These are phyloP conservation scores for Girardia tigrina DNA, from an alignment of 2,888 invertebrate genomes.

Conservation along the genomic window DNA sequence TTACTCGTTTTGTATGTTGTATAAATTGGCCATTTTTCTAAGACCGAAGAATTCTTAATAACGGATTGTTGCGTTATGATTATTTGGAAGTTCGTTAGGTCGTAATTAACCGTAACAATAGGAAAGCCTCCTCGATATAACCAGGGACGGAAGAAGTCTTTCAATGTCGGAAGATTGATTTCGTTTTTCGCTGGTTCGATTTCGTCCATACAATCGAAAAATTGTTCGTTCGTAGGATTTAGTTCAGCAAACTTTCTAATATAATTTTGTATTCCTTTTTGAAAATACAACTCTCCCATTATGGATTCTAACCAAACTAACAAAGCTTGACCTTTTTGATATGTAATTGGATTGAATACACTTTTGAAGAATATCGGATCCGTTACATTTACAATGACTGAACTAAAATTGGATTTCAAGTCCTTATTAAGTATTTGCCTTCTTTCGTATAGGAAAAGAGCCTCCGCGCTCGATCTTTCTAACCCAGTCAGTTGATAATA, in stretches of 20 bases:
- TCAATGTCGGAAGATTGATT: neutral
- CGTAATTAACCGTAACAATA: neutral
- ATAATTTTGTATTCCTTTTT: neutral
- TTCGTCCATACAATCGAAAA: neutral
- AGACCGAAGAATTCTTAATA: neutral
- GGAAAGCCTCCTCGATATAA: neutral
- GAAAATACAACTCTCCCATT: neutral
- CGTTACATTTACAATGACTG: neutral
- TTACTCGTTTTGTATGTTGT: neutral
- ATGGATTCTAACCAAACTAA: neutral
- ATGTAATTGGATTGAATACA: neutral
- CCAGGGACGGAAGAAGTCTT: neutral
- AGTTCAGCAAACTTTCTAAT: neutral
- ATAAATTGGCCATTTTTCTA: neutral
- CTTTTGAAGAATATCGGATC: neutral
- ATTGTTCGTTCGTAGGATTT: neutral
- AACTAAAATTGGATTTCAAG: neutral
- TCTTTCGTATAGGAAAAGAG: neutral
- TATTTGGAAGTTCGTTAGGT: neutral
- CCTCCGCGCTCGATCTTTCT: neutral
- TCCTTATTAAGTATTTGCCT: neutral
- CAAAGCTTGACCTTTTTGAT: neutral
- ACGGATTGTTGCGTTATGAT: neutral
- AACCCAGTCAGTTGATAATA: neutral
- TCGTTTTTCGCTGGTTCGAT: neutral